phyloP scores from a whole-genome alignment of 2,888 invertebrate genomes.

The Poecilus cupreus region DNA sequence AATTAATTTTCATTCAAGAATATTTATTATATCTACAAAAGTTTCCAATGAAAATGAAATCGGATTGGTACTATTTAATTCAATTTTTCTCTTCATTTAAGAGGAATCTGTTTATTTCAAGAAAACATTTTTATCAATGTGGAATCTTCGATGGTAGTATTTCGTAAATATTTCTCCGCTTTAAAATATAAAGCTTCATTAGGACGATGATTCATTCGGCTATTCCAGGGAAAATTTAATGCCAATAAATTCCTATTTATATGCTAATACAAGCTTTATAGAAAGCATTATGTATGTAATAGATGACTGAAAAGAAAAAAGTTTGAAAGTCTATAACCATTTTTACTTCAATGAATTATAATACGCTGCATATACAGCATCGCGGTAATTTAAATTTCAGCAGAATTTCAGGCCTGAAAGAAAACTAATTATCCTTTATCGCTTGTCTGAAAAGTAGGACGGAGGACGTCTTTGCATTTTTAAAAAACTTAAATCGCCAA shows the following conservation, averaged over 20 bases:
- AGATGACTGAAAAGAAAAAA: conserved; percentile 45
- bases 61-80: too few species aligned
- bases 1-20: too few species aligned
- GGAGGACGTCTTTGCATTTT: conserved; percentile 30
- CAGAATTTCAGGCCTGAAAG: conserved; percentile 42
- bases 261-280: conserved; percentile 55
- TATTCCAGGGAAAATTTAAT: conserved; percentile 41
- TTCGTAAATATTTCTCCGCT: conserved; percentile 4
- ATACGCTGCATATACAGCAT: conserved; percentile 32
- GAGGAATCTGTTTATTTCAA: too few species aligned
- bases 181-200: conserved; percentile 49
- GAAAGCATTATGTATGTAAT: conserved; percentile 53
- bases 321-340: conserved; percentile 27
- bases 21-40: too few species aligned
- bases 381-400: conserved; percentile 37
- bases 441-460: conserved; percentile 19
- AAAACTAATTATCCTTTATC: conserved; percentile 51
- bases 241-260: conserved; percentile 55
- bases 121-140: too few species aligned
- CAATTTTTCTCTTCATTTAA: too few species aligned
- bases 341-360: conserved; percentile 48
- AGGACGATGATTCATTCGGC: conserved; percentile 25
- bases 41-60: too few species aligned
- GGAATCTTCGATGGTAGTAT: too few species aligned
- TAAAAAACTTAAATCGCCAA: conserved; percentile 48